These are phyloP conservation scores for Sinonovacula constricta DNA, from an alignment of 1,140 invertebrate species.

Conservation along the genomic window DNA sequence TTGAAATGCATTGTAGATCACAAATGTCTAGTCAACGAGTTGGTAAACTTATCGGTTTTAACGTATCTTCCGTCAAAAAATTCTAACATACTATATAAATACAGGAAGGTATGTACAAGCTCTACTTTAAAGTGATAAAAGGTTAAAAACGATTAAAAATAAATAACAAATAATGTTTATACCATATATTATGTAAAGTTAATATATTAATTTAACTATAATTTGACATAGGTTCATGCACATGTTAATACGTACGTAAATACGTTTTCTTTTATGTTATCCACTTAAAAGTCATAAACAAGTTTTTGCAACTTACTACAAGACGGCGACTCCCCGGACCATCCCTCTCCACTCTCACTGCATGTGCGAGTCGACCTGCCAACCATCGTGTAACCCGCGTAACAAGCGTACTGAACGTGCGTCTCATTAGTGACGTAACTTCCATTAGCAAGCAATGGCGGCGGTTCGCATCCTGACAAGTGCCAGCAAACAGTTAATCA, in stretches of 20 bases:
- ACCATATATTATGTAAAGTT: background rate
- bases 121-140: background rate
- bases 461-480: no score
- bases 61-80: background rate
- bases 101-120: no score
- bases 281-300: background rate
- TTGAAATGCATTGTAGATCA: background rate
- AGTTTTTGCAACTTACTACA: constrained; percentile 12
- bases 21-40: background rate
- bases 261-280: no score
- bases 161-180: background rate
- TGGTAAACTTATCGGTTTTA: no score
- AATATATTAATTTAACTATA: background rate
- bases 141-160: background rate
- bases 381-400: constrained; percentile 21
- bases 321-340: constrained; percentile 15
- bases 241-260: no score
- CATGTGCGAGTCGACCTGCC: constrained; percentile 10
- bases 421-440: no score
- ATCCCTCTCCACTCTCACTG: constrained; percentile 16
- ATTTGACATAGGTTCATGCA: background rate
- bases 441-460: no score
- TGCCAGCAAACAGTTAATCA: no score
- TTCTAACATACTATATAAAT: background rate
- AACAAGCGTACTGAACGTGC: constrained; percentile 20